Percentiles rank a stretch among this genome's conserved stretches.
These are phyloP conservation scores for Mamestra configurata DNA, from an alignment of 1,140 invertebrate genomes.

Conservation along the genomic window DNA sequence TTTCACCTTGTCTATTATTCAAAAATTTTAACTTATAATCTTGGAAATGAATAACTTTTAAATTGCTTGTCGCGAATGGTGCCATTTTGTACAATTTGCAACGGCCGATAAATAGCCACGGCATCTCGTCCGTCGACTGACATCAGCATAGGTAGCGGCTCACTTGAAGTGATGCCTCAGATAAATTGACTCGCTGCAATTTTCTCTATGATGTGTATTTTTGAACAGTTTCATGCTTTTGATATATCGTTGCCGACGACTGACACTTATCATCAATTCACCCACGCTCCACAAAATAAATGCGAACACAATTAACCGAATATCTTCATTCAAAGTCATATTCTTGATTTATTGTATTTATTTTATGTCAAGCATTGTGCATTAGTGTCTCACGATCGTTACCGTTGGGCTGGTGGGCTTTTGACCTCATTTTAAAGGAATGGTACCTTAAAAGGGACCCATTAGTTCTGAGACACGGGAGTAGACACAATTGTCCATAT, in stretches of 20 bases:
- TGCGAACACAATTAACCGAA: conserved; percentile 23
- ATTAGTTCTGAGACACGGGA: conserved; percentile 57
- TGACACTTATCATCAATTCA: not conserved
- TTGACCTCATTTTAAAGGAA: conserved; percentile 57
- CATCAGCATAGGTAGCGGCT: conserved; percentile 26
- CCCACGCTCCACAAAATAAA: conserved; percentile 34
- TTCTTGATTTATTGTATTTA: conserved; percentile 51
- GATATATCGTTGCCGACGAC: conserved; percentile 1
- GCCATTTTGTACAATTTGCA: conserved; percentile 48
- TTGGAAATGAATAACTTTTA: conserved; percentile 20
- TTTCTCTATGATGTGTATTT: conserved; percentile 30
- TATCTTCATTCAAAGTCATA: conserved; percentile 29
- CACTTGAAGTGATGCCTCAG: conserved; percentile 8
- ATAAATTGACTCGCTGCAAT: conserved; percentile 21
- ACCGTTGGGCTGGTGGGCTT: conserved; percentile 65
- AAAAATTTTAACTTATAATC: not conserved
- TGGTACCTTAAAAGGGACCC: conserved; percentile 66
- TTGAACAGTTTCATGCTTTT: conserved; percentile 19
- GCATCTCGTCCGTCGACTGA: conserved; percentile 5
- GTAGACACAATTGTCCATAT: conserved; percentile 35
- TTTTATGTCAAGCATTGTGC: conserved; percentile 58
- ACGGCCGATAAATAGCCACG: conserved; percentile 33
- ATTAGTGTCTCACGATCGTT: conserved; percentile 65
- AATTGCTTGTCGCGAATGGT: conserved; percentile 41
- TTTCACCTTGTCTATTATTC: not conserved